Evolutionary conservation across 2,888 invertebrate species (phyloP).

Genomic region (Kryphioiulus occultus): DNA sequence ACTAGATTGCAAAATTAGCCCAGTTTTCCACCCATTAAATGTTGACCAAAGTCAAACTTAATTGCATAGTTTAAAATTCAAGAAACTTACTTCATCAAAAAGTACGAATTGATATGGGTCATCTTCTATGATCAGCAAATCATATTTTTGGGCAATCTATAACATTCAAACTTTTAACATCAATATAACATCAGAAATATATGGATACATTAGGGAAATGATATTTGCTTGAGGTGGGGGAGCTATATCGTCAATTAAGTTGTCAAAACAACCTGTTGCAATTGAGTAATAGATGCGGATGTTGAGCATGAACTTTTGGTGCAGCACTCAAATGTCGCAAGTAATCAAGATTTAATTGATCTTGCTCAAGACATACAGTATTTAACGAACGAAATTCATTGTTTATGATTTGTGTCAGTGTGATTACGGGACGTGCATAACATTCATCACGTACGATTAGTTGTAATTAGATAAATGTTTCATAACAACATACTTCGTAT

Average conservation of each 20-base stretch:
- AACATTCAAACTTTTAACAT: too few species aligned
- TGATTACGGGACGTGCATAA: too few species aligned
- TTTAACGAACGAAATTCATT: too few species aligned
- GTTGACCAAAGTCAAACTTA: background rate
- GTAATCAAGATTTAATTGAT: too few species aligned
- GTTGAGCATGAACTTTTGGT: too few species aligned
- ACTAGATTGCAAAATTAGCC: background rate
- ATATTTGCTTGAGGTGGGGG: background rate
- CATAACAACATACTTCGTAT: conserved; percentile 3
- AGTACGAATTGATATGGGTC: conserved; percentile 83
- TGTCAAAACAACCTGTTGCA: too few species aligned
- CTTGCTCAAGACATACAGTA: too few species aligned
- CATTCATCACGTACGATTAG: too few species aligned
- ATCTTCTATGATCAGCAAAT: conserved; percentile 81
- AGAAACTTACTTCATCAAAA: conserved; percentile 68
- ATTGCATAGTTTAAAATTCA: background rate
- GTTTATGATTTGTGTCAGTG: too few species aligned
- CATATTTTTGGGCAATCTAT: conserved; percentile 74
- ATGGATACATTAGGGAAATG: background rate
- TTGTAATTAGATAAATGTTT: background rate
- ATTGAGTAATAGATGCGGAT: too few species aligned
- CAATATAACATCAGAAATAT: background rate
- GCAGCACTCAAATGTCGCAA: too few species aligned
- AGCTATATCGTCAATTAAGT: too few species aligned
- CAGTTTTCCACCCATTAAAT: background rate